phyloP scores from a whole-genome alignment of 2,888 invertebrate species.

The Laothoe populi region DNA sequence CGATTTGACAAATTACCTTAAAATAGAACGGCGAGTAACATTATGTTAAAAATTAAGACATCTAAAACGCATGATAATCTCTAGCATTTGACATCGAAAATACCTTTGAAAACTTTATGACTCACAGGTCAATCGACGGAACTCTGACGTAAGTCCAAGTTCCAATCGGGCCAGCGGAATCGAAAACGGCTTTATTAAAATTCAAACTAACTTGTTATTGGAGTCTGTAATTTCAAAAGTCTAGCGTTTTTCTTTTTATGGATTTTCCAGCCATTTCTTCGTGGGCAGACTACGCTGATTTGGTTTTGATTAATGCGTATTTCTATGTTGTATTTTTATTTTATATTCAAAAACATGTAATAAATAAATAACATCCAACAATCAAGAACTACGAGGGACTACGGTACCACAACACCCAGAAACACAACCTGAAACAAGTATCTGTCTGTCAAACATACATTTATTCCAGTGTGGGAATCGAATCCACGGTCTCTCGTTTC shows the following conservation, averaged over 20 bases:
- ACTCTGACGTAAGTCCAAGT: neutral
- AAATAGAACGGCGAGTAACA: no score
- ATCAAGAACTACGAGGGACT: no score
- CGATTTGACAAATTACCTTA: no score
- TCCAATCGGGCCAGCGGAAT: constrained; percentile 28
- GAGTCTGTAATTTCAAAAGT: constrained; percentile 48
- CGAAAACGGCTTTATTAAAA: constrained; percentile 56
- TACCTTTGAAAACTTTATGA: neutral
- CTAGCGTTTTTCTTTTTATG: constrained; percentile 33
- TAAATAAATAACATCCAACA: no score
- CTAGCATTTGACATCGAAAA: neutral
- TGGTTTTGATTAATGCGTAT: neutral
- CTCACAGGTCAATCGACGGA: constrained; percentile 5
- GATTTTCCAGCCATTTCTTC: constrained; percentile 25
- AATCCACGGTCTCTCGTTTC: no score
- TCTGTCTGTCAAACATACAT: no score
- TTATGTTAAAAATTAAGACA: no score
- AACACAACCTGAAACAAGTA: no score
- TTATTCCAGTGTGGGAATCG: no score
- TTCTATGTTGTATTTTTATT: neutral
- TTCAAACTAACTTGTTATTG: constrained; percentile 55
- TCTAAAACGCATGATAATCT: no score
- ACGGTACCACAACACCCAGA: no score
- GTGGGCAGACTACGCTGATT: constrained; percentile 1
- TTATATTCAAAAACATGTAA: no score